phyloP scores from a whole-genome alignment of 2,113 vertebrate species.

The Lanius ludovicianus region DNA sequence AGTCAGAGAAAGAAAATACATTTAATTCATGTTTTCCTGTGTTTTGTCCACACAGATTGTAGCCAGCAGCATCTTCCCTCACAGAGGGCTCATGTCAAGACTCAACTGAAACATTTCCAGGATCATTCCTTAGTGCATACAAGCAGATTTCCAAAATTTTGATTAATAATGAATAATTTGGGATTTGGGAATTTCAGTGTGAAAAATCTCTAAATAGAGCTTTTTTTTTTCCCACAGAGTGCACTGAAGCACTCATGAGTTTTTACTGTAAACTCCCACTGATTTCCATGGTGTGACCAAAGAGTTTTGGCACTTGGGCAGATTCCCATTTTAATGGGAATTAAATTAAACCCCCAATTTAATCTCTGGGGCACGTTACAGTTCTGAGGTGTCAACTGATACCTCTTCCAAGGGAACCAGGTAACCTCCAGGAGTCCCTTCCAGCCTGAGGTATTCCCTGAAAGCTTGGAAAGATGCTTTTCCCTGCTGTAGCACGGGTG shows the following conservation, averaged over 20 bases:
- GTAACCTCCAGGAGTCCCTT: neutral
- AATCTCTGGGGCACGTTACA: neutral
- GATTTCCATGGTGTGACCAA: neutral
- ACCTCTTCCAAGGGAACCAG: neutral
- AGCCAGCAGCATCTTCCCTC: neutral
- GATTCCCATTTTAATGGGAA: neutral
- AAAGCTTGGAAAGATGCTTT: neutral
- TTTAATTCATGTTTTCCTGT: rapidly evolving
- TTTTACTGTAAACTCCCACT: neutral
- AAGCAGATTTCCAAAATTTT: neutral
- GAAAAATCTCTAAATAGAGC: neutral
- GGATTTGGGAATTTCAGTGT: neutral
- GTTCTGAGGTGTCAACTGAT: neutral
- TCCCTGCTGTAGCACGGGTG: neutral
- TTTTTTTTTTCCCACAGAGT: neutral
- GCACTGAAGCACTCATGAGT: neutral
- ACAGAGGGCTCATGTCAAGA: neutral
- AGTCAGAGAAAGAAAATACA: neutral
- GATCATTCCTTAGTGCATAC: neutral
- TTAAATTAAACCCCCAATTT: neutral
- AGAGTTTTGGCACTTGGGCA: neutral
- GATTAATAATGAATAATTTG: neutral
- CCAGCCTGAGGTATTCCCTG: neutral
- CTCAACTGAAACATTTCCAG: neutral
- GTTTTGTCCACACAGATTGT: rapidly evolving